Evolutionary conservation across 2,113 vertebrate genomes (phyloP).

Genomic region (Passer montanus): DNA sequence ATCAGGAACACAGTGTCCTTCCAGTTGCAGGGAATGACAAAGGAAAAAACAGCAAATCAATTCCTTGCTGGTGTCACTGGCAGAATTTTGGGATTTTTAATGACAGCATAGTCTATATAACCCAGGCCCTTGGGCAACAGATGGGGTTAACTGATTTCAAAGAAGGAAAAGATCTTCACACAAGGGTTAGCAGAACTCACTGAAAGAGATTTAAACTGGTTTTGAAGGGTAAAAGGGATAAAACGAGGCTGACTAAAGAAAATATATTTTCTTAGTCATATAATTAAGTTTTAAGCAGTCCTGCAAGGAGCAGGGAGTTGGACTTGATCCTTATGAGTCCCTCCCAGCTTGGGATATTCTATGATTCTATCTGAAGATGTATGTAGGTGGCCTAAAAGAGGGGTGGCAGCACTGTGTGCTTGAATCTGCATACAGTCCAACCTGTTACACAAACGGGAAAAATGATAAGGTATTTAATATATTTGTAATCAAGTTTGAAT

Average conservation of each 20-base stretch:
- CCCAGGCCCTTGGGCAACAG: no score
- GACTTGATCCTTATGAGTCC: background rate
- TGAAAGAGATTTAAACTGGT: background rate
- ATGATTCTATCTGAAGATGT: background rate
- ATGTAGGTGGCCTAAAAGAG: background rate
- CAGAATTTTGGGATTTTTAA: background rate
- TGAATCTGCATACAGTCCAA: background rate
- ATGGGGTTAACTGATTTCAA: background rate
- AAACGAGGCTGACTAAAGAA: background rate
- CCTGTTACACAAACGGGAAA: background rate
- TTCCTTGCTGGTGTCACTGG: background rate
- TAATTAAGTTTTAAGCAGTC: background rate
- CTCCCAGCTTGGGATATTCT: background rate
- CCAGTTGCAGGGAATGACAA: background rate
- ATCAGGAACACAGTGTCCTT: background rate
- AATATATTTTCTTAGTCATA: background rate
- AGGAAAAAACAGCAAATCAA: background rate
- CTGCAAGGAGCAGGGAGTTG: background rate
- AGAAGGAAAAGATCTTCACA: background rate
- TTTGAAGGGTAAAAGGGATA: background rate
- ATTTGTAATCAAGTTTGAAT: background rate
- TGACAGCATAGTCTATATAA: background rate
- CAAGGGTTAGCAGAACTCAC: background rate
- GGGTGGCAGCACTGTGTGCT: background rate
- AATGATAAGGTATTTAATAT: background rate